Base-by-base conservation (phyloP, 2,888 invertebrate genomes). In the Trachelus stipa region DNA sequence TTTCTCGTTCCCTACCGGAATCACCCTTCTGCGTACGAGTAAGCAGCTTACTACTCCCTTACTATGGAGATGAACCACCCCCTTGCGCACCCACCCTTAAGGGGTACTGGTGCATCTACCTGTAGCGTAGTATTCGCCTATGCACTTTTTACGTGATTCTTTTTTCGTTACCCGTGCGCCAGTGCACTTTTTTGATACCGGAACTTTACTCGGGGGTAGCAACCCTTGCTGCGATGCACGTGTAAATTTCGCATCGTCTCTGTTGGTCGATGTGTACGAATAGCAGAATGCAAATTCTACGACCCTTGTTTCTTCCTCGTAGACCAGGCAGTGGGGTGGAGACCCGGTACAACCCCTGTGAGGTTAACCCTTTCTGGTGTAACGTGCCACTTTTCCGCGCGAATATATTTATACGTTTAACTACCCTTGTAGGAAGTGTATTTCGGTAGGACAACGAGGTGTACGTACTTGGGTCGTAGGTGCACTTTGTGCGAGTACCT, bases 1-100 rank as follows among this genome's bases (percentile, higher is more conserved):
- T 71, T 23, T 12, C 6, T 23, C 71, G 31, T 23, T 71, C 71
- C 33, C 31, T 69, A 68, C 15, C 56, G 23, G 23, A 23, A 56
- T 69, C 79, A 34, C 79, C 34, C 69, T 71, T 71, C 12, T 34
- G 15, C 71, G 12, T 31, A 2, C 56, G 56, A 3, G 23, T 23
- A 15, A 35, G 3, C 40, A 15, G 40, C 40, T 15, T 40, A 15
- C 23, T 9, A 15, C 56, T 23, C 56, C 56, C 56, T 56, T 56
- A 56, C 23, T 23, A 23, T 23, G 56, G 2, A 23, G 56, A 23
- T 56, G 9, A 56, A 23, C 11, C 4, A 33, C 2, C 15, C 71
- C 34, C 31, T 33, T 33, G 15, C 9, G 31, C 71, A 4, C 12
- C 31, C 3, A 31, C 33, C 31, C 56, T 23, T 23, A 23, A 56